phyloP scores from a whole-genome alignment of 2,113 vertebrate species.

The Neotoma lepida region DNA sequence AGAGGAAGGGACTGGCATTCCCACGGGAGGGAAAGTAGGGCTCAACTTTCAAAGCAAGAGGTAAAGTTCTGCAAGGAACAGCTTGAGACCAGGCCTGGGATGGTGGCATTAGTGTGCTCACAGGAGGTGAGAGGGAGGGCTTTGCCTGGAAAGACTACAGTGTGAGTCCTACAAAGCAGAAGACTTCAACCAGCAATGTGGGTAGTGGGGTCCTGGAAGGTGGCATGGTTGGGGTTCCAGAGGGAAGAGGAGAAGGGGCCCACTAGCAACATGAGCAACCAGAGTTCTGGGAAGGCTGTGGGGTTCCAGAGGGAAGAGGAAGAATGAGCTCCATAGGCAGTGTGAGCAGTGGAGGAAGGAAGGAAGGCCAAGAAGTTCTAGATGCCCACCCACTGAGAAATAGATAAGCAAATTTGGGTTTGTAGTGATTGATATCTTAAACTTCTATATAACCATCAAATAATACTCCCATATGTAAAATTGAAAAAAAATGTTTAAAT shows the following conservation, averaged over 20 bases:
- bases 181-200: not conserved
- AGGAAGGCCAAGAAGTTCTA: not conserved
- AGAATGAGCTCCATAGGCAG: not conserved
- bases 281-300: not conserved
- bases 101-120: not conserved
- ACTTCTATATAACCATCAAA: not conserved
- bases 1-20: not conserved
- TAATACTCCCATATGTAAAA: slow-evolving; percentile 28
- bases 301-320: not conserved
- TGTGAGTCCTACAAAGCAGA: not conserved
- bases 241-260: not conserved
- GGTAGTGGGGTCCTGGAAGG: not conserved
- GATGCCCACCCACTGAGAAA: not conserved
- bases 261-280: too few species aligned
- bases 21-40: not conserved
- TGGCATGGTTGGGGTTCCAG: not conserved
- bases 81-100: not conserved
- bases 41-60: not conserved
- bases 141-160: not conserved
- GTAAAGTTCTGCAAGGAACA: not conserved
- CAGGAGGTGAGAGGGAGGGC: not conserved
- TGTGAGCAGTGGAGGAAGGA: not conserved
- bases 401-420: not conserved
- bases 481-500: slow-evolving; percentile 11
- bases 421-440: not conserved